phyloP scores from a whole-genome alignment of 2,888 invertebrate genomes.

The Conchocele bisecta region DNA sequence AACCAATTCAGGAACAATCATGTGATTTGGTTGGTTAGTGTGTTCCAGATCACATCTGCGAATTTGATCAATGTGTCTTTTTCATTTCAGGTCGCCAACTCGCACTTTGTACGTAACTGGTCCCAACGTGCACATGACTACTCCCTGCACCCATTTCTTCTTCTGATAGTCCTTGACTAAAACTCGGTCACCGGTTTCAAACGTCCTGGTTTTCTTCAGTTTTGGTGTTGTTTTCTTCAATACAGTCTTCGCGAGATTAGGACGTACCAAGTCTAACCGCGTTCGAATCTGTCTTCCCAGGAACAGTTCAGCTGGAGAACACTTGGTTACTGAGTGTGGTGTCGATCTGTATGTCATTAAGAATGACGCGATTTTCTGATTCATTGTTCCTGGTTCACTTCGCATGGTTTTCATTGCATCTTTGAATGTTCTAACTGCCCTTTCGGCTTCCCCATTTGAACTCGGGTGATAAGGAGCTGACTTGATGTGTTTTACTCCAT shows the following conservation, averaged over 20 bases:
- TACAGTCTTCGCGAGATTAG: not conserved
- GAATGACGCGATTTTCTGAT: not conserved
- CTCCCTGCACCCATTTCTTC: conserved; percentile 1
- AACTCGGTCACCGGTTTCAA: not conserved
- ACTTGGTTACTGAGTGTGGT: not conserved
- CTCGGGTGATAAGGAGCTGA: no score
- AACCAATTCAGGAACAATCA: no score
- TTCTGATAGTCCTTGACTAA: not conserved
- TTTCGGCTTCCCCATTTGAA: not conserved
- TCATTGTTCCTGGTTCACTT: no score
- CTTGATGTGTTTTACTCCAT: no score
- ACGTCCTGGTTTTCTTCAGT: not conserved
- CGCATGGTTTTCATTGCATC: no score
- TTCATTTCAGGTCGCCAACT: conserved; percentile 6
- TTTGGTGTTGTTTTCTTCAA: not conserved
- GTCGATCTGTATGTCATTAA: not conserved
- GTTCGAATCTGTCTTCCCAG: not conserved
- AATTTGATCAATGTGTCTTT: conserved; percentile 7
- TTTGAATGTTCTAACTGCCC: no score
- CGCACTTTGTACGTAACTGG: conserved; percentile 2
- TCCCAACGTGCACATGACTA: not conserved
- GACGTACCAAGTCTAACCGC: not conserved
- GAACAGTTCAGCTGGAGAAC: conserved; percentile 1
- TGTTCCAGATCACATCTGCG: not conserved
- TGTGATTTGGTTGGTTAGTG: no score